phyloP scores from a whole-genome alignment of 1,140 invertebrate species.

The Drosophila rhopaloa region DNA sequence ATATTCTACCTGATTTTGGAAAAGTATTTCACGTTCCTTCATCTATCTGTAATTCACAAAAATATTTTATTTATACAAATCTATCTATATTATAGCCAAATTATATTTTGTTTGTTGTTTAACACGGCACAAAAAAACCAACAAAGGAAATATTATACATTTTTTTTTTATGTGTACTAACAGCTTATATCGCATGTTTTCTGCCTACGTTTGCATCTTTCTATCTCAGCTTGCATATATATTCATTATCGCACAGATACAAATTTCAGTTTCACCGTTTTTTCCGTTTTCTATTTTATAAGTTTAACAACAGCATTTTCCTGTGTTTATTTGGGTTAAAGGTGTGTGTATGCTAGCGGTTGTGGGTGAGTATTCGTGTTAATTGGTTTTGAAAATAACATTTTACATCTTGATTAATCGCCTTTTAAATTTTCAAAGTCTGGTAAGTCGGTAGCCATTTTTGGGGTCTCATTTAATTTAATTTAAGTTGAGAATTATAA shows the following conservation, averaged over 20 bases:
- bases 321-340: slow-evolving; percentile 20
- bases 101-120: too few relatives aligned
- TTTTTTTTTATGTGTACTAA: slow-evolving; percentile 6
- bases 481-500: background rate
- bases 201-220: slow-evolving; percentile 9
- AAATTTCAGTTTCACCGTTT: slow-evolving; percentile 15
- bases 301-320: slow-evolving; percentile 35
- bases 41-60: too few relatives aligned
- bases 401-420: slow-evolving; percentile 38
- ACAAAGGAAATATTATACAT: too few relatives aligned
- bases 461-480: background rate
- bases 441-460: background rate
- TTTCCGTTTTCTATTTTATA: slow-evolving; percentile 12
- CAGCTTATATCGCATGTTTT: slow-evolving; percentile 22
- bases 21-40: too few relatives aligned
- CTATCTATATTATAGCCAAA: too few relatives aligned
- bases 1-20: too few relatives aligned
- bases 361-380: slow-evolving; percentile 29
- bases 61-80: too few relatives aligned
- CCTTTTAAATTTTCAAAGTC: slow-evolving; percentile 11
- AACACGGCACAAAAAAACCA: too few relatives aligned
- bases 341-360: slow-evolving; percentile 10
- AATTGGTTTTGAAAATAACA: slow-evolving; percentile 40
- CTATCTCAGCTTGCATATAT: slow-evolving; percentile 10
- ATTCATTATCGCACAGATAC: slow-evolving; percentile 30